A percentile compares a stretch with the other conserved stretches of the same genome.
phyloP scores from a whole-genome alignment of 2,888 invertebrate species.

The Tineola bisselliella region DNA sequence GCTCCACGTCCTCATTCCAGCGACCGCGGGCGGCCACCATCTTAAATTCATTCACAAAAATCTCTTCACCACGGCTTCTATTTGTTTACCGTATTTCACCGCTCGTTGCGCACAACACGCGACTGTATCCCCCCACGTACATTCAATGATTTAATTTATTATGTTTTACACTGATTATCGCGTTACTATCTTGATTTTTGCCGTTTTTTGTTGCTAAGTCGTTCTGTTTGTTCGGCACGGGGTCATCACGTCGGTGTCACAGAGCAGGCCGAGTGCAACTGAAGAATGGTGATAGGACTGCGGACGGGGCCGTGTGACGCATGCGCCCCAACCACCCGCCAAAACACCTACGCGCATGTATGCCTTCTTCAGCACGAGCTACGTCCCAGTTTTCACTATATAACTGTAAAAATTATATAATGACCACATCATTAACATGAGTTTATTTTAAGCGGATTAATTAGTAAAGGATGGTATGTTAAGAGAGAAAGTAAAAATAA shows the following conservation, averaged over 20 bases:
- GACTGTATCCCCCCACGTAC: background rate
- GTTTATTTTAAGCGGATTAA: background rate
- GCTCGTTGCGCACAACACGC: background rate
- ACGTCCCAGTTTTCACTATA: slow-evolving; percentile 13
- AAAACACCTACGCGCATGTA: slow-evolving; percentile 64
- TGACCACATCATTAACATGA: background rate
- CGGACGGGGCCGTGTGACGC: slow-evolving; percentile 49
- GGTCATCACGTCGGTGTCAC: slow-evolving; percentile 27
- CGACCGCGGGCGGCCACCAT: slow-evolving; percentile 42
- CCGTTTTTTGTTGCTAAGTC: slow-evolving; percentile 43
- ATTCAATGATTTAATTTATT: background rate
- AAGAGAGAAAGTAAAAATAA: too few relatives aligned
- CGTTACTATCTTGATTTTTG: background rate
- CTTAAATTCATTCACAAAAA: slow-evolving; percentile 67
- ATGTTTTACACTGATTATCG: slow-evolving; percentile 20
- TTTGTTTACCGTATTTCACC: slow-evolving; percentile 56
- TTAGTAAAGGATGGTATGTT: background rate
- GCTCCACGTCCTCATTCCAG: slow-evolving; percentile 37
- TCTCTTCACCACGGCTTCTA: slow-evolving; percentile 45
- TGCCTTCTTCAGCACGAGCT: slow-evolving; percentile 21
- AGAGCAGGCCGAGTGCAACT: slow-evolving; percentile 49
- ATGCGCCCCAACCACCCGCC: slow-evolving; percentile 55
- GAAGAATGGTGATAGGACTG: slow-evolving; percentile 65
- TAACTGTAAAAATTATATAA: background rate
- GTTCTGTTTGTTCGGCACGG: slow-evolving; percentile 25